A percentile compares a stretch with the other conserved stretches of the same genome.
These are phyloP conservation scores for Pseudoips prasinana DNA, from an alignment of 2,888 invertebrate species.

Conservation along the genomic window DNA sequence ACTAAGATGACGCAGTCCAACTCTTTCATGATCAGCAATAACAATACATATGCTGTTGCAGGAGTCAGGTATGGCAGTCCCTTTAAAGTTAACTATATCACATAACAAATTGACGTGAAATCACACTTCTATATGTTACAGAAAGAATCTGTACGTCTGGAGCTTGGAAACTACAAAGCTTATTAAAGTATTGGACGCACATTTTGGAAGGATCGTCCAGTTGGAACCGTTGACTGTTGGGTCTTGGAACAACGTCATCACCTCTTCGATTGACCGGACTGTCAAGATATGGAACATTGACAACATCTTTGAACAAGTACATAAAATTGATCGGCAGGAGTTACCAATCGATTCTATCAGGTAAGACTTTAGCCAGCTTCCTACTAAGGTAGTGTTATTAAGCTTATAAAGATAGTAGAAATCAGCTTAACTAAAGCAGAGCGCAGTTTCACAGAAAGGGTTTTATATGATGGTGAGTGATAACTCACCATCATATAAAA, in stretches of 20 bases:
- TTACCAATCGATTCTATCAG: constrained; percentile 96
- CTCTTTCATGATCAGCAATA: constrained; percentile 95
- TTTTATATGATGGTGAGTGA: too few species aligned
- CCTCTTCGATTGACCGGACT: constrained; percentile 98
- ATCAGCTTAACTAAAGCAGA: too few species aligned
- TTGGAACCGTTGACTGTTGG: constrained; percentile 93
- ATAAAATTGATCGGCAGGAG: constrained; percentile 97
- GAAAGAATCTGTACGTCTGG: constrained; percentile 98
- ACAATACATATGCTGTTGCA: constrained; percentile 95
- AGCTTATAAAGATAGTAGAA: too few species aligned
- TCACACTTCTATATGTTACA: too few species aligned
- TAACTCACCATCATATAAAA: too few species aligned
- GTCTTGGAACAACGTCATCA: constrained; percentile 96
- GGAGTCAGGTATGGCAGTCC: constrained; percentile 87
- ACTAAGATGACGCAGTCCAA: constrained; percentile 95
- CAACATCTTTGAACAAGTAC: constrained; percentile 98
- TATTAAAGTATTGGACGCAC: constrained; percentile 96
- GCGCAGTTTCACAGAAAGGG: too few species aligned
- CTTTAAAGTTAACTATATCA: too few species aligned
- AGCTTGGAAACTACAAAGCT: constrained; percentile 89
- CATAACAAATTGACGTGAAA: too few species aligned
- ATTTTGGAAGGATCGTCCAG: constrained; percentile 97
- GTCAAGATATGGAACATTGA: constrained; percentile 99
- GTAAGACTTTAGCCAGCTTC: constrained; percentile 73
- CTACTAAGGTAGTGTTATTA: neutral